Evolutionary conservation across 1,140 invertebrate genomes (phyloP).

Genomic region (Popillia japonica): DNA sequence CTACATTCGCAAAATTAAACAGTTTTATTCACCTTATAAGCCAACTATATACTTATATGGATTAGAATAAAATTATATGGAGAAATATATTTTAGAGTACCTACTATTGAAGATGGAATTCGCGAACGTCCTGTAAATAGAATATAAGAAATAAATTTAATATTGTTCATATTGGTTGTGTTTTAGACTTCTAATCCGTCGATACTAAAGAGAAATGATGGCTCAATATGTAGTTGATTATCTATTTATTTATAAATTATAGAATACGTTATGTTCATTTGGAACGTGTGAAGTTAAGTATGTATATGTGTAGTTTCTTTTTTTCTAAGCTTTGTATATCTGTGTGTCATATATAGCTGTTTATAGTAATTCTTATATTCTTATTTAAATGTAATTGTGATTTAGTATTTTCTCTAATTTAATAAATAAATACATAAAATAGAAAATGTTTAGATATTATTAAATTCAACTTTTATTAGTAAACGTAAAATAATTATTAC

Average conservation of each 20-base stretch:
- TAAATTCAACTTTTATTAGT: neutral
- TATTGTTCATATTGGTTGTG: slow-evolving; percentile 28
- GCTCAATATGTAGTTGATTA: slow-evolving; percentile 6
- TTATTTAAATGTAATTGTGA: slow-evolving; percentile 3
- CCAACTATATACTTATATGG: neutral
- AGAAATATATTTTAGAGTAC: neutral
- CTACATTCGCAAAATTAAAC: neutral
- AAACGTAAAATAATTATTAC: slow-evolving; percentile 18
- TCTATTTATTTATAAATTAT: neutral
- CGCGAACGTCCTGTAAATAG: slow-evolving; percentile 6
- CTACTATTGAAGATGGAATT: neutral
- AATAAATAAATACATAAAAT: slow-evolving; percentile 2
- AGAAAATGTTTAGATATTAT: neutral
- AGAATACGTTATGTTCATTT: neutral
- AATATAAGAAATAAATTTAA: neutral
- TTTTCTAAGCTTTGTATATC: neutral
- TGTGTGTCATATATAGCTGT: slow-evolving; percentile 9
- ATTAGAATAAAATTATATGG: neutral
- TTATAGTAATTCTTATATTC: neutral
- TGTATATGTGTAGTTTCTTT: neutral
- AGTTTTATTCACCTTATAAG: neutral
- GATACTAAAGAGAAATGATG: neutral
- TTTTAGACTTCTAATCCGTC: neutral
- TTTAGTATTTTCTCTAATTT: neutral
- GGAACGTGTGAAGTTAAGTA: neutral